A percentile compares a stretch with the other conserved stretches of the same genome.
Evolutionary conservation across 23 tunicate species (phyloP).

Genomic region (Phallusia fumigata): DNA sequence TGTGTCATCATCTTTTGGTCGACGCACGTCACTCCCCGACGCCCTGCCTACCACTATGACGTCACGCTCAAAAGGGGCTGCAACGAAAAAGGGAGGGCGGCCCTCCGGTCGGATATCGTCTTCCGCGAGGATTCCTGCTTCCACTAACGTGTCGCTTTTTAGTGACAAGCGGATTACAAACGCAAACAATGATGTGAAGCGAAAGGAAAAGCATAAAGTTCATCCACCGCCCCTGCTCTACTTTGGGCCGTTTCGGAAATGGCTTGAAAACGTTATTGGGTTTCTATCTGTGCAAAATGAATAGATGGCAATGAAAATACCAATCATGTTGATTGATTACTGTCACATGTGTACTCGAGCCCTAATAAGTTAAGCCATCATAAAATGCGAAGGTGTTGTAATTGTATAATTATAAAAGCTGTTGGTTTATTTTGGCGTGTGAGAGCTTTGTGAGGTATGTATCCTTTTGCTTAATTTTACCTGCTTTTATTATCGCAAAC

Average conservation of each 20-base stretch:
- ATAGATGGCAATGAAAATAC: too few relatives aligned
- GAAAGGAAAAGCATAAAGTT: constrained; percentile 9
- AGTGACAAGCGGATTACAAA: not conserved
- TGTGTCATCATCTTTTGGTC: not conserved
- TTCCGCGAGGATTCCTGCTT: not conserved
- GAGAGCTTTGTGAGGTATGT: too few relatives aligned
- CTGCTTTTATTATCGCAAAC: too few relatives aligned
- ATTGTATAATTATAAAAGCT: too few relatives aligned
- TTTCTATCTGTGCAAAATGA: constrained; percentile 18
- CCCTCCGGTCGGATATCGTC: not conserved
- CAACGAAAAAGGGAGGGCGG: not conserved
- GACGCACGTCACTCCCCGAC: constrained; percentile 40
- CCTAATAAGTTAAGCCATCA: too few relatives aligned
- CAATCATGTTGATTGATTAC: too few relatives aligned
- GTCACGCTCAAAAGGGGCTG: not conserved
- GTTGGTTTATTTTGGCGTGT: too few relatives aligned
- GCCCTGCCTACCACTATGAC: not conserved
- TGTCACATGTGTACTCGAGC: too few relatives aligned
- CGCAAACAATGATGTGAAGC: not conserved
- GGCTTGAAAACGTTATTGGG: constrained; percentile 36
- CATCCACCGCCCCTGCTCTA: constrained; percentile 29
- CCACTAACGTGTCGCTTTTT: not conserved
- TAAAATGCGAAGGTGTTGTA: too few relatives aligned
- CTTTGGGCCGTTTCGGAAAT: constrained; percentile 10
- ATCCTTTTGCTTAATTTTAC: too few relatives aligned